phyloP scores from a whole-genome alignment of 1,140 invertebrate genomes.

The Cotesia glomerata region DNA sequence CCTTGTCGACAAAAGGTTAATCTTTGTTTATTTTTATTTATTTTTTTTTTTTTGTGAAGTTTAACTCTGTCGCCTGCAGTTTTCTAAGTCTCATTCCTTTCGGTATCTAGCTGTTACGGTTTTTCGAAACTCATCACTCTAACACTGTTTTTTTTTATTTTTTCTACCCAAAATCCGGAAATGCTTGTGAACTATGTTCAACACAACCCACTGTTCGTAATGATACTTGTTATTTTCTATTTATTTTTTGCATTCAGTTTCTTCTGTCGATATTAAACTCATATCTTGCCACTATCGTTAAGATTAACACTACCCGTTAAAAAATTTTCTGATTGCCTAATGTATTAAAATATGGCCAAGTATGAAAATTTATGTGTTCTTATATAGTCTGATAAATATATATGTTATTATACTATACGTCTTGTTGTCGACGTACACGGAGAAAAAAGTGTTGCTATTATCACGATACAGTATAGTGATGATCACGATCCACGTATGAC shows the following conservation, averaged over 20 bases:
- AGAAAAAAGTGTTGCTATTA: too few relatives aligned
- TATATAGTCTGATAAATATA: too few relatives aligned
- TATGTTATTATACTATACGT: too few relatives aligned
- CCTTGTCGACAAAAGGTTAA: slow-evolving; percentile 58
- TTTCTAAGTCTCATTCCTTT: slow-evolving; percentile 19
- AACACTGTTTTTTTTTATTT: not conserved
- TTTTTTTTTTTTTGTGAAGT: slow-evolving; percentile 40
- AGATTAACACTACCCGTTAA: too few relatives aligned
- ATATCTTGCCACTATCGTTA: too few relatives aligned
- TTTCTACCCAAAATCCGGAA: not conserved
- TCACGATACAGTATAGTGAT: too few relatives aligned
- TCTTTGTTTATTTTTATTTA: slow-evolving; percentile 41
- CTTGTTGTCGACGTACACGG: too few relatives aligned
- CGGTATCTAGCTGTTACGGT: slow-evolving; percentile 14
- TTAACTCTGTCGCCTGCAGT: slow-evolving; percentile 43
- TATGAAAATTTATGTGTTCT: too few relatives aligned
- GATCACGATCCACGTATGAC: too few relatives aligned
- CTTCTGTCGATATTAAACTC: too few relatives aligned
- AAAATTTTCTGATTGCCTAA: too few relatives aligned
- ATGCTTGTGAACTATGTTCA: not conserved
- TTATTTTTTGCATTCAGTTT: not conserved
- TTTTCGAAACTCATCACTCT: slow-evolving; percentile 24
- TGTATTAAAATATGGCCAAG: too few relatives aligned
- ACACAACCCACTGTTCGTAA: not conserved
- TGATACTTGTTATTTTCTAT: not conserved